phyloP scores from a whole-genome alignment of 53 echinoderm and acorn worm genomes.

The Stichopus horrens region DNA sequence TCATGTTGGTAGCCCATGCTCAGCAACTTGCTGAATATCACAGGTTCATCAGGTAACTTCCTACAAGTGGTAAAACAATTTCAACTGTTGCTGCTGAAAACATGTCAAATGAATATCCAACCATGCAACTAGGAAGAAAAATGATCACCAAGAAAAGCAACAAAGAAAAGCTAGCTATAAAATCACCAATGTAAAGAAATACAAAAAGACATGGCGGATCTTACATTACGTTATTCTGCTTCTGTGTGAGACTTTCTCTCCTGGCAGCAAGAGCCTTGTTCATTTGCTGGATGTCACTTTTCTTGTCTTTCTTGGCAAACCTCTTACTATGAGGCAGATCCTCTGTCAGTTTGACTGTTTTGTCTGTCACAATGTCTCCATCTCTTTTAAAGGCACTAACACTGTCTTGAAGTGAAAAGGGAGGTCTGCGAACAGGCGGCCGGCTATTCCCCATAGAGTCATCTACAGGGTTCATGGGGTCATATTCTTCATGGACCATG shows the following conservation, averaged over 20 bases:
- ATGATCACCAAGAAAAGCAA: too few relatives aligned
- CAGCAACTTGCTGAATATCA: slow-evolving; percentile 70
- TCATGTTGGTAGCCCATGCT: slow-evolving; percentile 90
- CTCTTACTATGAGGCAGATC: slow-evolving; percentile 60
- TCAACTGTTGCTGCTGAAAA: too few relatives aligned
- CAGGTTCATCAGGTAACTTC: slow-evolving; percentile 50
- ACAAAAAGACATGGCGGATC: not conserved
- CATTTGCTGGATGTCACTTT: slow-evolving; percentile 47
- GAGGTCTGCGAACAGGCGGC: slow-evolving; percentile 61
- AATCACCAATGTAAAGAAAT: not conserved
- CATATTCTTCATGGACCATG: slow-evolving; percentile 92
- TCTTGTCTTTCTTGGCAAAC: slow-evolving; percentile 57
- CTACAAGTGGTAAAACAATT: not conserved
- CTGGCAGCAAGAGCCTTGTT: slow-evolving; percentile 35
- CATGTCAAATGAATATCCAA: too few relatives aligned
- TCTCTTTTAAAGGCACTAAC: slow-evolving; percentile 81
- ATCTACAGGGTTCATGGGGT: slow-evolving; percentile 40
- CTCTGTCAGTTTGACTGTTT: slow-evolving; percentile 79
- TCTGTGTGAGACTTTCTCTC: slow-evolving; percentile 27
- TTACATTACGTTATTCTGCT: slow-evolving; percentile 16
- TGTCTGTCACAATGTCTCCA: slow-evolving; percentile 71
- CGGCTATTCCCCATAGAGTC: slow-evolving; percentile 49
- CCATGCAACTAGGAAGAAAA: too few relatives aligned
- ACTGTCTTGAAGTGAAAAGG: slow-evolving; percentile 85
- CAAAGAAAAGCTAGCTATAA: not conserved